Evolutionary conservation across 1,140 invertebrate species (phyloP), one percentile per base, ranked within the genome.

Genomic region (Hypsibius dujardini): DNA sequence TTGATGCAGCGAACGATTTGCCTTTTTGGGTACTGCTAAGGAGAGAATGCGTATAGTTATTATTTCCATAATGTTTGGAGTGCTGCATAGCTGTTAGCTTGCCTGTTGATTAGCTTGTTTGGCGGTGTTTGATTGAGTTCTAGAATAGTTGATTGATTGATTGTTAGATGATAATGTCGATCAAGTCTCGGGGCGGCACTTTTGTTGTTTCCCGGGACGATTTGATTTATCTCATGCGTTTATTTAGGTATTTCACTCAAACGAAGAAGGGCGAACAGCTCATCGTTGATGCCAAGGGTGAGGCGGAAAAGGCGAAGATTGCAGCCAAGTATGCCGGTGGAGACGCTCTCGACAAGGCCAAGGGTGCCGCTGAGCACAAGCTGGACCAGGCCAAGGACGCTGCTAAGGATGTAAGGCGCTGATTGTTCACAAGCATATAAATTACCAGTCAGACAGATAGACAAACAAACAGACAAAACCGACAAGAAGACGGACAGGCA

Each of bases 271-370:
- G 50, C n/a, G 50, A 56, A 56, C 50, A 56, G 50, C 7, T n/a
- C n/a, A 56, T 56, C 7, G 50, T 56, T n/a, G 50, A 56, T 56
- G 50, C 50, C 50, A 56, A 56, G 50, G 50, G 7, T 56, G 50
- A 7, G 7, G 50, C 50, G 7, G 50, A 56, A n/a, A 56, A 56
- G 50, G 50, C 50, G 7, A n/a, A 7, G 7, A 56, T 56, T 56
- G 7, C 50, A 12, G 50, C 50, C 50, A 56, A 56, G 50, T 56
- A 56, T 56, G 50, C 50, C n/a, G 50, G 50, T 12, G 50, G 50
- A 12, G 50, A 56, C n/a, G 50, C 50, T 56, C n/a, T 56, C 7
- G 50, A 56, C 50, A 56, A 56, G 50, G 50, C 50, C n/a, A 56
- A 56, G n/a, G 50, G n/a, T 56, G n/a, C n/a, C 7, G 50, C 50